Evolutionary conservation across 1,140 invertebrate genomes (phyloP), one percentile per base, ranked within the genome.

Genomic region (Polypedilum vanderplanki): DNA sequence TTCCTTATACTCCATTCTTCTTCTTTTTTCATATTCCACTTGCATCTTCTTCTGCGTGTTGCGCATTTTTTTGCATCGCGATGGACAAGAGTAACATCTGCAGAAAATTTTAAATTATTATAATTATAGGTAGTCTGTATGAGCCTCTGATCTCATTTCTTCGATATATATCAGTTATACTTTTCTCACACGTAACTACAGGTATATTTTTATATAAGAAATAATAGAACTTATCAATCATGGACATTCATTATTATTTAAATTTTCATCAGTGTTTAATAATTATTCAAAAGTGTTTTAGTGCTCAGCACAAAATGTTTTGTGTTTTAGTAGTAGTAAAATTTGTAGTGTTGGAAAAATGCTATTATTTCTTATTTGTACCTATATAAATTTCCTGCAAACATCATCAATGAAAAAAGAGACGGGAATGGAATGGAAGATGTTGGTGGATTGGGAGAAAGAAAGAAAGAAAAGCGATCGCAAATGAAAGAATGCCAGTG

Each of bases 81-180:
- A 57, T 70, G 65, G 65, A 70, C 65, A 57, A 57, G 46, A 18
- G 65, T 70, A 70, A 70, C 65, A 70, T 70, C 65, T 70, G 65
- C 65, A 70, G 65, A 70, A 70, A 70, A 22, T 70, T 70, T 70
- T 70, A 70, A 70, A 70, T 70, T 70, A 70, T 70, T 70, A 18
- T 70, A 70, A 70, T 70, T 70, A 70, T 70, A 33, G 24, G 24
- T 33, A 70, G 65, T 22, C 46, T 57, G 65, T 70, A 70, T 70
- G 65, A 18, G 46, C 46, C 46, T 57, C 46, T 70, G 65, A 70
- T 70, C 65, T 70, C 65, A 70, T 57, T 57, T 57, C 46, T 57
- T 57, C 46, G 46, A 57, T 57, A 57, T 15, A 57, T 57, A 57
- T 57, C 46, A 57, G 46, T 57, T 57, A 57, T 57, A n/a, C 46